A percentile compares a stretch with the other conserved stretches of the same genome.
Conservation (phyloP, 2,113 vertebrate genomes). For the Phaethornis superciliosus region DNA sequence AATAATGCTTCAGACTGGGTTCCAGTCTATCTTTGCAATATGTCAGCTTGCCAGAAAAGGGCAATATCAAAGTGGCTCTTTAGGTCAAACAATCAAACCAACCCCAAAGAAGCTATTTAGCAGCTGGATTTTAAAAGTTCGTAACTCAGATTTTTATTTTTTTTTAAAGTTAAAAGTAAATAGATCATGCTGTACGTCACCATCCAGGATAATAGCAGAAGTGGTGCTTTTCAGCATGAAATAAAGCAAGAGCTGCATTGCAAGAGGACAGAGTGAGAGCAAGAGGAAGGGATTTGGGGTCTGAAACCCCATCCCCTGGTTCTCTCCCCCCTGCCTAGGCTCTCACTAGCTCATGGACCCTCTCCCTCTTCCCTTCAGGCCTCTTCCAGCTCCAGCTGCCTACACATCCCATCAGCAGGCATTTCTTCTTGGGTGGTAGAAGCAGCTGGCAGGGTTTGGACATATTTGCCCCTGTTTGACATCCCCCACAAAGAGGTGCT, state of each 20-base stretch:
- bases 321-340: background rate
- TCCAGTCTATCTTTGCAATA: background rate
- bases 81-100: conserved; percentile 19
- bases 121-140: conserved; percentile 18
- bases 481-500: conserved; percentile 67
- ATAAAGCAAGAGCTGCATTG: background rate
- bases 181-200: background rate
- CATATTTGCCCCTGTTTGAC: conserved; percentile 61
- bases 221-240: background rate
- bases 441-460: conserved; percentile 64
- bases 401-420: conserved; percentile 44
- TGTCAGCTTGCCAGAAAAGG: background rate
- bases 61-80: background rate
- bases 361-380: background rate
- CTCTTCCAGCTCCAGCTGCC: conserved; percentile 46
- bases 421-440: conserved; percentile 63
- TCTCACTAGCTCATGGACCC: background rate
- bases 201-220: background rate
- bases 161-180: background rate
- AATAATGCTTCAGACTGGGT: background rate
- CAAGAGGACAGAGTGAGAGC: background rate
- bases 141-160: background rate
- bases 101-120: background rate
- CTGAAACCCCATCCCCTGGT: background rate
- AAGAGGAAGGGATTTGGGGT: background rate